phyloP scores from a whole-genome alignment of 53 echinoderm and acorn worm species.

The Hippasteria phrygiana region DNA sequence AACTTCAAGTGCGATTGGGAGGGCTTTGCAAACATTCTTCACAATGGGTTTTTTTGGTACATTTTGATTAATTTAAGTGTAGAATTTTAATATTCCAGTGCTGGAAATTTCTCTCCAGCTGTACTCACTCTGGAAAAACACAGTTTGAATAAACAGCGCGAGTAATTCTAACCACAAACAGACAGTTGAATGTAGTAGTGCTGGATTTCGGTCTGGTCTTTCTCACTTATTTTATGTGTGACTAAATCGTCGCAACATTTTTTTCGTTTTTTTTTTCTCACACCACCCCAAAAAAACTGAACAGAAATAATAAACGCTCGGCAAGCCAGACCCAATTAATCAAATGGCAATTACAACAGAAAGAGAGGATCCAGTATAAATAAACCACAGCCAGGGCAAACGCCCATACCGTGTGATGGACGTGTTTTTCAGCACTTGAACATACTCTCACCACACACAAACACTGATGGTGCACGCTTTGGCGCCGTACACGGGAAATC shows the following conservation, averaged over 20 bases:
- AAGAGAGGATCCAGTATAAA: constrained; percentile 42
- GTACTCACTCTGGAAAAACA: neutral
- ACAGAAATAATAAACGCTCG: constrained; percentile 56
- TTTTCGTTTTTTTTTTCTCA: constrained; percentile 35
- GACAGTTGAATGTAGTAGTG: no score
- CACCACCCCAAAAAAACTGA: neutral
- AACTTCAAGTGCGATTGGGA: constrained; percentile 21
- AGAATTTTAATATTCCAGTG: neutral
- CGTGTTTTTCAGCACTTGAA: constrained; percentile 18
- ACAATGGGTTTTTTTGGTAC: neutral
- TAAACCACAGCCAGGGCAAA: constrained; percentile 51
- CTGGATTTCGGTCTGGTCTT: no score
- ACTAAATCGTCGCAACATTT: neutral
- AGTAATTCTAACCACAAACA: no score
- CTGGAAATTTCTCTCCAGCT: neutral
- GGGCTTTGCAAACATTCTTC: constrained; percentile 34
- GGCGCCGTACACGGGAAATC: neutral
- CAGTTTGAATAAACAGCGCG: no score
- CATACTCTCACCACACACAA: neutral
- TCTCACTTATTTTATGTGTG: neutral
- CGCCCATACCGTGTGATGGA: constrained; percentile 25
- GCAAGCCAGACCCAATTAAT: constrained; percentile 52
- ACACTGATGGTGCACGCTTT: neutral
- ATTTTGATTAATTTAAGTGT: neutral
- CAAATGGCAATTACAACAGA: constrained; percentile 60